A percentile compares a stretch with the other conserved stretches of the same genome.
Conservation (phyloP, 2,113 vertebrate species). For the Lepisosteus osseus region DNA sequence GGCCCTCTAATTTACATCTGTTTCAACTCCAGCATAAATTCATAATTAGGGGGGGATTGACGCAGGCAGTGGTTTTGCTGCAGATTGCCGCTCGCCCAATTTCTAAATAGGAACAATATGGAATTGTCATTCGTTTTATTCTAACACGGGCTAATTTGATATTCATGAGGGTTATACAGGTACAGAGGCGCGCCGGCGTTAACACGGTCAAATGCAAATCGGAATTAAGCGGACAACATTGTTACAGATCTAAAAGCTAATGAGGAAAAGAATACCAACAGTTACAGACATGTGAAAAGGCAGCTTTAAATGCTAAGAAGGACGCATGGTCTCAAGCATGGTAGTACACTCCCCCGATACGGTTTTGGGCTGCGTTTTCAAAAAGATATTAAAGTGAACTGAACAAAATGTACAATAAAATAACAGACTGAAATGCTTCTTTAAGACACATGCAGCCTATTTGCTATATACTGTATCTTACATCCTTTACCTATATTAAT, state of each 20-base stretch:
- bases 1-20: conserved; percentile 20
- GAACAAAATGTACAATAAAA: too few species aligned
- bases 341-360: too few species aligned
- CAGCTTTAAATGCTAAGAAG: background rate
- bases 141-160: background rate
- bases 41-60: conserved; percentile 3
- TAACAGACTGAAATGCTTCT: too few species aligned
- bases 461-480: too few species aligned
- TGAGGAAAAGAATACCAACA: background rate
- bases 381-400: background rate
- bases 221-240: background rate
- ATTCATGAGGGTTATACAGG: conserved; percentile 4
- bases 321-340: background rate
- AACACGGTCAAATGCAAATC: conserved; percentile 1
- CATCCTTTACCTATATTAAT: too few species aligned
- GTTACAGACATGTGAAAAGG: too few species aligned
- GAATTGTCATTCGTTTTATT: background rate
- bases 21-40: conserved; percentile 15
- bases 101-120: conserved; percentile 8
- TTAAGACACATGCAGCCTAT: too few species aligned
- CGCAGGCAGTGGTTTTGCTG: background rate
- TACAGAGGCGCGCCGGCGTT: background rate
- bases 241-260: background rate
- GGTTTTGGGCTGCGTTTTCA: background rate
- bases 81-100: background rate